Base-by-base conservation (phyloP, 37 sponge, comb jelly and placozoan species). In the Axinella damicornis region DNA sequence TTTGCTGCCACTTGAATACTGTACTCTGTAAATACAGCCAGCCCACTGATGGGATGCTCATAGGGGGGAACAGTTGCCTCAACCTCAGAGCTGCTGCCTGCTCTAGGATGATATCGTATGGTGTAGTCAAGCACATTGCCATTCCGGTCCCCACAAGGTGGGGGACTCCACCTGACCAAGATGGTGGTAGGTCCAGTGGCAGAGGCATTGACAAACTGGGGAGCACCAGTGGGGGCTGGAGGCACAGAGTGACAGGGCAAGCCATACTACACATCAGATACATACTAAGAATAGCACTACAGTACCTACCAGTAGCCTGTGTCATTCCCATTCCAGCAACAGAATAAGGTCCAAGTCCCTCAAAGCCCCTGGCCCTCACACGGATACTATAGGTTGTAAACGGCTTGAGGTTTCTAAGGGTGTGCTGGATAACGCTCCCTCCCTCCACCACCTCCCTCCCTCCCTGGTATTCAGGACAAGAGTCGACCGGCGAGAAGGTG, bases 201-300 rank as follows among this genome's bases (percentile, higher is more conserved):
- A 20, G 36, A 34, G 65, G 60, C 34, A 53, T 25, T 56, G 61
- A 69, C 80, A 87, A 6, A 61, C 64, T 64, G 38, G 21, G 87
- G 80, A 28, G 80, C 65, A 2, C 73, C 80, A 41, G 71, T 57
- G 15, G 79, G 79, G 37, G 40, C 79, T 78, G 60, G 17, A 41
- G 24, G 71, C 38, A 53, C 57, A 59, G 59, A 15, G 59, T 0
- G 53, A 65, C 21, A 46, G 40, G 33, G 32, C 31, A 69, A 5
- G 1, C 4, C 53, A 60, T 4, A 28, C 2, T 18, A 52, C 22
- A 9, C 9, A 18, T 65, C 36, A 39, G 22, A 24, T 2, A 67
- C 18, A 33, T n/a, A n/a, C n/a, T n/a, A 66, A n/a, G 0, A 27
- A 40, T 36, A 1, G 14, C 2, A 28, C 40, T 16, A 31, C 17